Evolutionary conservation across 2,113 vertebrate genomes (phyloP).

Genomic region (Glaucidium brasilianum): DNA sequence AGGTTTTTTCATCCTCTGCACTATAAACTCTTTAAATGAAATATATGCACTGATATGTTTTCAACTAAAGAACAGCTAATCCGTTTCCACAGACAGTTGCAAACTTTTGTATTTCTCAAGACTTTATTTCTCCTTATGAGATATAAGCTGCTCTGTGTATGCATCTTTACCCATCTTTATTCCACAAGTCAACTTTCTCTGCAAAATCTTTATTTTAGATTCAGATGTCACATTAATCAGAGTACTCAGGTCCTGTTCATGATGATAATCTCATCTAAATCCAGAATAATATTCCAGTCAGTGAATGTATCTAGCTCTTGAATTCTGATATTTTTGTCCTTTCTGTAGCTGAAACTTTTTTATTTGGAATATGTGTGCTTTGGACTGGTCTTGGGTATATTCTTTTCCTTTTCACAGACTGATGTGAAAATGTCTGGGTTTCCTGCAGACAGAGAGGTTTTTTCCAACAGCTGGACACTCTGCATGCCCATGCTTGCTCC

Average conservation of each 20-base stretch:
- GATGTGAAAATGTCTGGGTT: neutral
- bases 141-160: neutral
- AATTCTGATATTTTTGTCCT: neutral
- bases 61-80: neutral
- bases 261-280: slow-evolving; percentile 16
- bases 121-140: neutral
- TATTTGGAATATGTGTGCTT: neutral
- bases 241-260: neutral
- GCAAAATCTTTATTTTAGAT: slow-evolving; percentile 1
- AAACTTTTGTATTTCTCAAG: neutral
- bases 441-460: neutral
- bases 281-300: neutral
- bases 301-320: neutral
- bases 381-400: neutral
- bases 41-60: neutral
- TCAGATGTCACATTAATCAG: slow-evolving; percentile 14
- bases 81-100: neutral
- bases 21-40: neutral
- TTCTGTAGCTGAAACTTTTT: neutral
- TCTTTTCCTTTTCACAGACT: neutral
- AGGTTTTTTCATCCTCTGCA: neutral
- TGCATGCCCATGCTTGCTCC: neutral
- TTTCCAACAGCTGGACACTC: neutral
- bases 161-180: neutral
- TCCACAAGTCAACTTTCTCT: neutral